phyloP scores from a whole-genome alignment of 2,113 vertebrate species.

The Ammodytes dubius region DNA sequence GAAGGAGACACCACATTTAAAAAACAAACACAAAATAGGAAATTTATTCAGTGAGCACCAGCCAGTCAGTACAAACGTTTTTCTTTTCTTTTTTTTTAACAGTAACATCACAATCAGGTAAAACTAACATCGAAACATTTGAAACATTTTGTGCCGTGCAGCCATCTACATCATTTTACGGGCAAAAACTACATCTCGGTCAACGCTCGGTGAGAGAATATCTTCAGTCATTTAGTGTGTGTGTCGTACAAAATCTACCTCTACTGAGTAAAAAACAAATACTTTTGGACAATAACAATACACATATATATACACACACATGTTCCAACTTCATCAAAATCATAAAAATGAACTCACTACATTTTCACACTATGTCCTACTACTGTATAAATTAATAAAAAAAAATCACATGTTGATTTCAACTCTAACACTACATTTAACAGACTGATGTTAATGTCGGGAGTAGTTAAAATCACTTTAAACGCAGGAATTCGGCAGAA shows the following conservation, averaged over 20 bases:
- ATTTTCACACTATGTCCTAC: conserved; percentile 59
- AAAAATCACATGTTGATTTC: conserved; percentile 51
- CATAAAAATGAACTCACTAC: conserved; percentile 40
- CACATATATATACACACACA: conserved; percentile 17
- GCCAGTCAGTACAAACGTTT: conserved; percentile 67
- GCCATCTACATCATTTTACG: not conserved
- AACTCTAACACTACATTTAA: conserved; percentile 47
- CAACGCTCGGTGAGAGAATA: conserved; percentile 20
- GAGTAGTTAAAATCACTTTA: conserved; percentile 9
- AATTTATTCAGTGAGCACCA: conserved; percentile 83
- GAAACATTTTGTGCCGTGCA: conserved; percentile 11
- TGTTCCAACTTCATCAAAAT: conserved; percentile 45
- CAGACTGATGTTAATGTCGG: conserved; percentile 40
- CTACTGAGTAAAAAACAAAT: conserved; percentile 59
- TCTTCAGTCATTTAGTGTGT: conserved; percentile 54
- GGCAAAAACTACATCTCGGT: conserved; percentile 31
- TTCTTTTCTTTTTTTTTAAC: conserved; percentile 56
- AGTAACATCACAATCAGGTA: conserved; percentile 39
- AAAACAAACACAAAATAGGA: conserved; percentile 62
- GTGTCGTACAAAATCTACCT: conserved; percentile 53
- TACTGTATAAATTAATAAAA: conserved; percentile 69
- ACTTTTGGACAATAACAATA: conserved; percentile 26
- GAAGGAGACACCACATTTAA: not conserved
- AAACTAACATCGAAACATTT: conserved; percentile 23
- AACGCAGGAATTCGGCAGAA: conserved; percentile 23